Base-by-base conservation (phyloP, 2,888 invertebrate species). In the Coleophora flavipennella region DNA sequence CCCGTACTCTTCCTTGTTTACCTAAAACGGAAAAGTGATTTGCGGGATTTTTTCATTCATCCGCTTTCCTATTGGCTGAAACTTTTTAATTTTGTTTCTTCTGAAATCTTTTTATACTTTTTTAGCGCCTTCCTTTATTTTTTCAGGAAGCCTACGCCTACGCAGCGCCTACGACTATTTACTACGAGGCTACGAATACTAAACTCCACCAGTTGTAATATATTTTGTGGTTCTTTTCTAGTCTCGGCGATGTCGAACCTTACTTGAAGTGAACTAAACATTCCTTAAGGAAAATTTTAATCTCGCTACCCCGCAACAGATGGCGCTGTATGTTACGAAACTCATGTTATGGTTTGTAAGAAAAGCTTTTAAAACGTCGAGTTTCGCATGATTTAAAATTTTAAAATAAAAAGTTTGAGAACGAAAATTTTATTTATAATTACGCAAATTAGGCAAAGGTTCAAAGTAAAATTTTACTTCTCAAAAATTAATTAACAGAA, bases 281-380 rank as follows among this genome's bases (percentile, higher is more conserved):
- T 47, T 51, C 42, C 38, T 44, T 14, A 11, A 36, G 39, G 48
- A 44, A 53, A 53, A 41, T 25, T 27, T 38, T 42, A 40, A 26
- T 53, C 46, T 40, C 45, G 73, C 83, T 83, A 83, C 83, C 83
- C 83, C 67, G 40, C 75, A 56, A 40, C 33, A 83, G 83, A 83
- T 83, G 83, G 81, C 80, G 73, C 56, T 56, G 43, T 41, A 13
- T 29, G 51, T 53, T 60, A 55, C 59, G 57, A 55, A 45, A 45
- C n/a, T n/a, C n/a, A n/a, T 29, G 11, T 35, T 39, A 40, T 47
- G 40, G 33, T 31, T 32, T 38, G 35, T 38, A 29, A 11, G 11
- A 9, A 29, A 29, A n/a, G 29, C 2, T 4, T 29, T 10, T 29
- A 29, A 20, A 20, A 20, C 20, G 6, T 3, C 20, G 3, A 3